Base-by-base conservation (phyloP, 2,113 vertebrate genomes). In the Polypterus senegalus region DNA sequence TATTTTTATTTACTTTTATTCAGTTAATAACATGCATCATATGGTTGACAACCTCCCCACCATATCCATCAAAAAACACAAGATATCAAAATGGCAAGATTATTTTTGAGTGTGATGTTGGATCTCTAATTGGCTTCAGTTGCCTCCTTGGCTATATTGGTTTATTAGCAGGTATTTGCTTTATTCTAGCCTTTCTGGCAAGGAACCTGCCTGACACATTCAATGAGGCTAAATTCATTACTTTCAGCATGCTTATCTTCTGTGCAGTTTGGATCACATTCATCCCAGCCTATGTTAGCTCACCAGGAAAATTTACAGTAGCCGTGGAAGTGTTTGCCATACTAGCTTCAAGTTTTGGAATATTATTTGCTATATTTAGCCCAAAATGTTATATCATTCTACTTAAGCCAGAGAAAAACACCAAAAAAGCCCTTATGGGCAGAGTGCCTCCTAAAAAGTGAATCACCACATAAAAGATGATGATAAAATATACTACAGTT, bases 361-460 rank as follows among this genome's bases (percentile, higher is more conserved):
- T 65, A 9, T 9, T 65, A 5, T 7, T 47, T 5, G 59, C 48
- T n/a, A 61, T 61, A 3, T 51, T 61, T 61, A 45, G 48, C 1
- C 49, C 60, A 3, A 61, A 61, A 52, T 61, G 48, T 53, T 61
- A 61, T 45, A 53, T 61, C 6, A 61, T 61, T 45, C 49, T 46
- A 5, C 43, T 61, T 27, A 61, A 8, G 7, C 7, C 9, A 46
- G 60, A 61, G n/a, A 9, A 43, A 8, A 61, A 61, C 47, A 52
- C 53, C 7, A 64, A 54, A 49, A 52, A 47, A 47, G 3, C n/a
- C 2, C 9, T 59, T 4, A 64, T 58, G 48, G n/a, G 43, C 6
- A 58, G 51, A 64, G 11, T 53, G 7, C 6, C 63, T 4, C 47
- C 66, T 52, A 66, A 54, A 46, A 68, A 72, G 60, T 71, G 47